Percentiles rank a stretch among this genome's conserved stretches.
These are phyloP conservation scores for Ceratosolen fusciceps DNA, from an alignment of 1,140 invertebrate species.

Conservation along the genomic window DNA sequence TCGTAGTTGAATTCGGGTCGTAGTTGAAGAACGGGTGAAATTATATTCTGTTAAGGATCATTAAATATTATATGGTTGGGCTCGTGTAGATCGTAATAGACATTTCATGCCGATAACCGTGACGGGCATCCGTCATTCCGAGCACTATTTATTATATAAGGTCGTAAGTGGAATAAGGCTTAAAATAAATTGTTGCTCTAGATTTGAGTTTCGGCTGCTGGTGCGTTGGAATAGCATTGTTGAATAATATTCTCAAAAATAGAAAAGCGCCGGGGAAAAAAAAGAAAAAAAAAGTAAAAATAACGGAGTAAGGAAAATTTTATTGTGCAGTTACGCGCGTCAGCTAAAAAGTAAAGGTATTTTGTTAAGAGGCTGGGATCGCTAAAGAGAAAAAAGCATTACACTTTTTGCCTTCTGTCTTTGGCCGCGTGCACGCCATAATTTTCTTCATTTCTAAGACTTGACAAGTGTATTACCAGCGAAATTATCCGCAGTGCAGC, in stretches of 20 bases:
- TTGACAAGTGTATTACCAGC: conserved; percentile 37
- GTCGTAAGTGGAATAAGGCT: neutral
- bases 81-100: too few species aligned
- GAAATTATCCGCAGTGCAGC: conserved; percentile 28
- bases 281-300: too few species aligned
- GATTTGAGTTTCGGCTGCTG: too few species aligned
- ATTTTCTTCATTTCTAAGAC: conserved; percentile 35
- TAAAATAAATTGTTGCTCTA: neutral
- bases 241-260: too few species aligned
- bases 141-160: neutral
- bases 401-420: conserved; percentile 7
- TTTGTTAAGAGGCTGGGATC: conserved; percentile 1
- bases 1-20: too few species aligned
- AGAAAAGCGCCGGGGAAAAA: too few species aligned
- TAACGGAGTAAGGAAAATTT: too few species aligned
- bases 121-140: neutral
- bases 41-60: too few species aligned
- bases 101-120: neutral
- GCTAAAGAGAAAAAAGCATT: conserved; percentile 17
- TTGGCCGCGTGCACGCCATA: conserved; percentile 20
- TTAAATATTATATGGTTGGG: too few species aligned
- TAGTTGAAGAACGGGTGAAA: too few species aligned
- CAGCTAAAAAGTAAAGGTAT: conserved; percentile 21
- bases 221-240: too few species aligned
- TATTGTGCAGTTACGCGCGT: conserved; percentile 7